Conservation (phyloP, 2,113 vertebrate genomes). For the Sus scrofa region T2T-Sscrofa CM000826.6:40580501-40581000, state of each 20-base stretch:
- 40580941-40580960: accelerated
- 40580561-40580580: background rate
- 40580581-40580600: background rate
- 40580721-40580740: background rate
- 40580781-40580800: no score
- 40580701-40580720: accelerated
- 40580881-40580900: background rate
- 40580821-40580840: background rate
- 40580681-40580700: background rate
- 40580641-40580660: background rate
- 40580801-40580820: background rate
- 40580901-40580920: background rate
- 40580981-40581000: background rate
- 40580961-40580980: background rate
- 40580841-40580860: background rate
- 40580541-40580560: background rate
- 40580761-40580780: accelerated
- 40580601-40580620: background rate
- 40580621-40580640: background rate
- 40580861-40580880: background rate
- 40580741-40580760: background rate
- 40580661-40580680: background rate
- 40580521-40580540: background rate
- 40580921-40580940: background rate
- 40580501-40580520: background rate